Conservation (phyloP, 2,797 vertebrate genomes). For the Melanotaenia pygmaea region DNA sequence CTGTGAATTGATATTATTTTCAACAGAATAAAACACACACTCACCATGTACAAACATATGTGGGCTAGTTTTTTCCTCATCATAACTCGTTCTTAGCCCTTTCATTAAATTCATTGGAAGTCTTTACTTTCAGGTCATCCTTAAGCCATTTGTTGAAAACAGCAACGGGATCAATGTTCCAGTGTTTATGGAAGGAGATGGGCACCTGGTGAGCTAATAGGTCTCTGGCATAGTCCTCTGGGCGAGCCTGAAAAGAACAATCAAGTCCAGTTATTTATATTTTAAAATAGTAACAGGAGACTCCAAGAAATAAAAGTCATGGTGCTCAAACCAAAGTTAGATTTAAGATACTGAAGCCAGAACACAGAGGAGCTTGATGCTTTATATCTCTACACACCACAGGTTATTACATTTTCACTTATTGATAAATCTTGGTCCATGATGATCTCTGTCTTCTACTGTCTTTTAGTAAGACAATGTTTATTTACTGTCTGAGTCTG, state of each 20-base stretch:
- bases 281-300: conserved; percentile 40
- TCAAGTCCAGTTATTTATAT: conserved; percentile 57
- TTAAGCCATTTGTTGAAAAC: conserved; percentile 92
- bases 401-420: too few relatives aligned
- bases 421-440: too few relatives aligned
- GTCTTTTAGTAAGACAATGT: too few relatives aligned
- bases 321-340: conserved; percentile 4
- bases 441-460: too few relatives aligned
- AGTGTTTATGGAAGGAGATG: conserved; percentile 97
- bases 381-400: too few relatives aligned
- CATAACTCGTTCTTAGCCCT: conserved; percentile 88
- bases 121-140: conserved; percentile 57
- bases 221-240: conserved; percentile 91
- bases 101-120: conserved; percentile 58
- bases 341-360: background rate
- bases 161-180: conserved; percentile 93
- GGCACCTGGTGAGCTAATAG: conserved; percentile 94
- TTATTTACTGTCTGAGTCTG: too few relatives aligned
- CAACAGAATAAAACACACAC: conserved; percentile 25
- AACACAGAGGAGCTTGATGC: background rate
- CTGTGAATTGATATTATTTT: conserved; percentile 44
- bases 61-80: conserved; percentile 51
- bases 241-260: conserved; percentile 87
- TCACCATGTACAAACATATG: conserved; percentile 35
- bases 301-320: conserved; percentile 20